phyloP scores from a whole-genome alignment of 2,888 invertebrate genomes.

The Polyommatus iphigenia region DNA sequence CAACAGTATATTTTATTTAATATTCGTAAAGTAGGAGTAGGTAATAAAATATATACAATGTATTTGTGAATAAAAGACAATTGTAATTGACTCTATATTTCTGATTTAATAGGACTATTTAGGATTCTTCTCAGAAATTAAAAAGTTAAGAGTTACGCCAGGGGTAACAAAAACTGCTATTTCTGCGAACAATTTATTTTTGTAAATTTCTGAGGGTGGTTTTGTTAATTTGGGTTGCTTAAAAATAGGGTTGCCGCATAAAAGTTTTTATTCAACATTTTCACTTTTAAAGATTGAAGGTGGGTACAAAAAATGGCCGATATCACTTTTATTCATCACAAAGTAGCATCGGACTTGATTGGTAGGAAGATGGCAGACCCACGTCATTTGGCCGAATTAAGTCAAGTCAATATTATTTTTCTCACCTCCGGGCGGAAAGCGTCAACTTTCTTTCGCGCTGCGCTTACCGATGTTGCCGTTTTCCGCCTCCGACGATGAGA shows the following conservation, averaged over 20 bases:
- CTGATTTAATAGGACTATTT: background rate
- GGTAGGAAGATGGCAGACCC: no score
- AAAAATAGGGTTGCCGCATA: constrained; percentile 36
- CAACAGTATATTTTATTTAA: no score
- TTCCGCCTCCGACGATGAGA: no score
- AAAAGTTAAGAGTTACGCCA: constrained; percentile 4
- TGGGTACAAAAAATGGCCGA: no score
- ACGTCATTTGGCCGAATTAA: no score
- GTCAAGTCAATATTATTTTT: no score
- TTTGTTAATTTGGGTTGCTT: constrained; percentile 37
- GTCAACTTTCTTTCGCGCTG: no score
- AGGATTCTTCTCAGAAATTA: background rate
- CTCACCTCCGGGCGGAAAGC: no score
- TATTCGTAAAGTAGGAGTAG: no score
- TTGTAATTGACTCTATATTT: background rate
- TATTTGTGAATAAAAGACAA: background rate
- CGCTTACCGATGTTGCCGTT: no score
- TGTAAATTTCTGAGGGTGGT: constrained; percentile 35
- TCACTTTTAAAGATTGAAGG: background rate
- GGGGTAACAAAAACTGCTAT: constrained; percentile 27
- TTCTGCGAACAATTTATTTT: constrained; percentile 34
- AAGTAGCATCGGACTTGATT: no score
- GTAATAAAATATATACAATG: background rate
- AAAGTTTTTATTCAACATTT: background rate
- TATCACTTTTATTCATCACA: no score